phyloP scores from a whole-genome alignment of 2,888 invertebrate species.

The Polyploca ridens region DNA sequence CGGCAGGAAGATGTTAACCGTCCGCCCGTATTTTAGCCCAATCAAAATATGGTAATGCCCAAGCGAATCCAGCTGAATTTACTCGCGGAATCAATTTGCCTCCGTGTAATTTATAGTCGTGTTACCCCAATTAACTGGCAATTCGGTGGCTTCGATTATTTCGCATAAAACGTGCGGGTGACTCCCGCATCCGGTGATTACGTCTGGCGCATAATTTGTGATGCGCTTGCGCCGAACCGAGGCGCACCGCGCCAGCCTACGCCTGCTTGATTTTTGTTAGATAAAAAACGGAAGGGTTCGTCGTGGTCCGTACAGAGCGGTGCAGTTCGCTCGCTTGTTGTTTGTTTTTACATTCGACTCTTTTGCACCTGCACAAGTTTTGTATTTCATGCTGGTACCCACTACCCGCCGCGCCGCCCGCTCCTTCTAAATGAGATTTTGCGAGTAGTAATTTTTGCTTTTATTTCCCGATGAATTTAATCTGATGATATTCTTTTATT shows the following conservation, averaged over 20 bases:
- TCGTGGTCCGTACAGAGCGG: conserved; percentile 32
- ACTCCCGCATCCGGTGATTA: conserved; percentile 84
- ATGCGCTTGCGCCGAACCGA: conserved; percentile 72
- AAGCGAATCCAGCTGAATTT: conserved; percentile 52
- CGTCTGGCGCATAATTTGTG: conserved; percentile 78
- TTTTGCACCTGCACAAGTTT: conserved; percentile 78
- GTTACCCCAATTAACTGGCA: conserved; percentile 82
- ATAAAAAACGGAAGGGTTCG: conserved; percentile 73
- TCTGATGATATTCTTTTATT: conserved; percentile 49
- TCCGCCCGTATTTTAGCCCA: conserved; percentile 70
- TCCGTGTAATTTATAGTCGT: conserved; percentile 75
- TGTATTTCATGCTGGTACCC: conserved; percentile 60
- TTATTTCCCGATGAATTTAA: conserved; percentile 45
- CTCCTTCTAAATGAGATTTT: conserved; percentile 62
- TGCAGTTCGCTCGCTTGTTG: conserved; percentile 58
- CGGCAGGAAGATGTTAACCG: conserved; percentile 69
- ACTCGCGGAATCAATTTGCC: conserved; percentile 76
- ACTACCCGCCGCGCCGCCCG: conserved; percentile 31
- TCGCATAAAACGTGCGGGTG: conserved; percentile 81
- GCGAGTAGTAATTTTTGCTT: conserved; percentile 43
- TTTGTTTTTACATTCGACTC: conserved; percentile 70
- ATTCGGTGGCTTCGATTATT: conserved; percentile 84
- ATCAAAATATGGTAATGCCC: conserved; percentile 79
- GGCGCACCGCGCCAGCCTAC: conserved; percentile 28
- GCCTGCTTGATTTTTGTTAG: conserved; percentile 78